Base-by-base conservation (phyloP, 2,888 invertebrate genomes). In the Pyrrhosoma nymphula region DNA sequence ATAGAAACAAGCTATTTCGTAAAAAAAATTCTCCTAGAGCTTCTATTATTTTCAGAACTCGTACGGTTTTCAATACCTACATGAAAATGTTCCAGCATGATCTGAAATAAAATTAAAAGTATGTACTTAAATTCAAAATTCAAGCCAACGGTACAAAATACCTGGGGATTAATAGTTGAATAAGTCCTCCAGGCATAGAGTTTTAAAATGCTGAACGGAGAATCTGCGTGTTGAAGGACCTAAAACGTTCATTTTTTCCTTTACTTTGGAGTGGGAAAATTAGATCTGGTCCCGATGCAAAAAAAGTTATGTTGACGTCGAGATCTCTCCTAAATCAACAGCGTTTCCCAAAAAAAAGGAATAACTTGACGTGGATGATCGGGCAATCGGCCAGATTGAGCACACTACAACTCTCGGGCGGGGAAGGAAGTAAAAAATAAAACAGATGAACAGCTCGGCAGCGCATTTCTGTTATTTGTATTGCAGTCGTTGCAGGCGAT, bases 391-490 rank as follows among this genome's bases (percentile, higher is more conserved):
- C 35, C 35, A 82, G 30, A 82, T 35, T 82, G 82, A 82, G 35
- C 3, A 26, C 16, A 26, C 30, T 82, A 82, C 35, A 35, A 35
- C 82, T 82, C 35, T n/a, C 69, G 69, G 69, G 10, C 26, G 20
- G 23, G 18, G 35, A 82, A 35, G 8, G 35, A 16, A 82, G 16
- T 3, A 16, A 82, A 82, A 82, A 23, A 69, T 4, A 35, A 26
- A n/a, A 35, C 30, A 26, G 82, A 82, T 82, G 35, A 82, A 82
- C 35, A 16, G 35, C 30, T 16, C 16, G 30, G 16, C 82, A 14
- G 82, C 35, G 82, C 30, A 82, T 82, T 82, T 35, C 82, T 82
- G 12, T 82, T 82, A 82, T 82, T 82, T 82, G 82, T 35, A 82
- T 82, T 82, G 82, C 82, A 82, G 82, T 26, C 26, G 35, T 35